A percentile compares a stretch with the other conserved stretches of the same genome.
Evolutionary conservation across 1,140 invertebrate species (phyloP).

Genomic region (Ceratitis capitata): DNA sequence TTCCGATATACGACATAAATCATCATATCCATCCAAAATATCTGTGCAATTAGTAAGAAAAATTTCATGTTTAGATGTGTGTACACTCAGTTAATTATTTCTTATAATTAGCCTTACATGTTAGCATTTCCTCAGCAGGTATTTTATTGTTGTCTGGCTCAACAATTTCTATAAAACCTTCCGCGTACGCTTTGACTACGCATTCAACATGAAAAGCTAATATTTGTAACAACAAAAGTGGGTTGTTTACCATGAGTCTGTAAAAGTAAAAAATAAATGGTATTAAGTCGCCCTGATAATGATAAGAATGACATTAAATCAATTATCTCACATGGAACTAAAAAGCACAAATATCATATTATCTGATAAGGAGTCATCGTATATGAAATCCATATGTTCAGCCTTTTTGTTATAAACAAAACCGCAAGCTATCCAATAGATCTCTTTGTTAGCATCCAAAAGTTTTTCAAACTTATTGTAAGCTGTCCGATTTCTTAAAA

Average conservation of each 20-base stretch:
- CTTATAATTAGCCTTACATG: slow-evolving; percentile 50
- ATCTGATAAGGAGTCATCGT: slow-evolving; percentile 61
- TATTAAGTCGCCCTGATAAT: too few species aligned
- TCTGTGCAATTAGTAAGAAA: slow-evolving; percentile 53
- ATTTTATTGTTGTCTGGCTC: slow-evolving; percentile 58
- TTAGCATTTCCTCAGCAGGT: slow-evolving; percentile 61
- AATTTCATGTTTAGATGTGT: too few species aligned
- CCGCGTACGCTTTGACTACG: slow-evolving; percentile 62
- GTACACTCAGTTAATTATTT: not conserved
- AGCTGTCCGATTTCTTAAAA: slow-evolving; percentile 59
- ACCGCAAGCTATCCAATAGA: slow-evolving; percentile 62
- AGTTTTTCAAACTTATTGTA: slow-evolving; percentile 64
- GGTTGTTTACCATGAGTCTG: slow-evolving; percentile 62
- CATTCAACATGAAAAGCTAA: slow-evolving; percentile 63
- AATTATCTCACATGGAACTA: slow-evolving; percentile 58
- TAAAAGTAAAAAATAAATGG: not conserved
- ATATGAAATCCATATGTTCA: slow-evolving; percentile 64
- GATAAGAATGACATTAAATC: too few species aligned
- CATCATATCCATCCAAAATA: slow-evolving; percentile 62
- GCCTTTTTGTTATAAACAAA: slow-evolving; percentile 62
- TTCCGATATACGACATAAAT: slow-evolving; percentile 61
- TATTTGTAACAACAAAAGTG: slow-evolving; percentile 63
- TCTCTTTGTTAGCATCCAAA: slow-evolving; percentile 61
- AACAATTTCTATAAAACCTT: slow-evolving; percentile 62
- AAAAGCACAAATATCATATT: slow-evolving; percentile 65